Evolutionary conservation across 2,888 invertebrate species (phyloP), one percentile per base, ranked within the genome.

Genomic region (Gastrophysa polygoni): DNA sequence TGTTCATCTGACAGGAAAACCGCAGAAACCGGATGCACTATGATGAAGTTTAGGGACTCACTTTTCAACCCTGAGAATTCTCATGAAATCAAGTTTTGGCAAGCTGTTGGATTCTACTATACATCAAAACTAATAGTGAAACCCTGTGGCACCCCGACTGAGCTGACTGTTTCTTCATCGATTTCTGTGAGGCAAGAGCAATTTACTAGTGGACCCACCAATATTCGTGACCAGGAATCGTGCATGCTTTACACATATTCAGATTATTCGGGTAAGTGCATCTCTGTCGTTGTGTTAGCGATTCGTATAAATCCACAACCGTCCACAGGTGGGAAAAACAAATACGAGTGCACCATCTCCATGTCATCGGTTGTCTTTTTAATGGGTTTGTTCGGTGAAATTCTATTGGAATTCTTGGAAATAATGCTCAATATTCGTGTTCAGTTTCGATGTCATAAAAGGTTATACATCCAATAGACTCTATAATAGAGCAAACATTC

Each of bases 251-350:
- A 64, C 56, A 61, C 44, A 66, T 62, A 69, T 68, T 65, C 64
- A 70, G 71, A 72, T 72, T 68, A 71, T 71, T 69, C 65, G 69
- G 69, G 60, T 68, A 71, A 71, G 70, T 70, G 70, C 69, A 70
- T 66, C 62, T 63, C 61, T 59, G 52, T 61, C 57, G 56, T 58
- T 52, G 47, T 47, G 67, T 65, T 69, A 67, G 68, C 70, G 69
- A 70, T 69, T 66, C 63, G 64, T 70, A 70, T 71, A 71, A 69
- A 71, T 71, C 69, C 64, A 64, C 66, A 57, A 34, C 16, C 57
- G 55, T 55, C 57, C 58, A 59, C 70, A 68, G 68, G 67, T 70
- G 70, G 70, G 70, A 70, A 70, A 68, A 67, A 70, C 68, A 70
- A 70, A 70, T 64, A 70, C 59, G 60, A 58, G 54, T 57, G 56